These are phyloP conservation scores for Diuraphis noxia DNA, from an alignment of 1,140 invertebrate genomes.

Conservation along the genomic window DNA sequence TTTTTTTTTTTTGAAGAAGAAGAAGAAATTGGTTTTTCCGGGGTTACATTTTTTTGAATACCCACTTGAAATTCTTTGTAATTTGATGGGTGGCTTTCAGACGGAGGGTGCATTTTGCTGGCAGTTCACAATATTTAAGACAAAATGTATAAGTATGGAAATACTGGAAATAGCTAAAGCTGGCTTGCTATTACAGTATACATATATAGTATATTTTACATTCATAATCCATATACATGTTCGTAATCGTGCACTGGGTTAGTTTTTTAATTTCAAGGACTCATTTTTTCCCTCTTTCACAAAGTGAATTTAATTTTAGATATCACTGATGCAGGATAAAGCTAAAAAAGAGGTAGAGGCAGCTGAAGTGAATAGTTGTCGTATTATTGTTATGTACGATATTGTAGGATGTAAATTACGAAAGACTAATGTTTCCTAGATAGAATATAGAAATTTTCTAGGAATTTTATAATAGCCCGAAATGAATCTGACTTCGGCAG, in stretches of 20 bases:
- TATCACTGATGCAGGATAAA: not conserved
- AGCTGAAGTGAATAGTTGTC: not conserved
- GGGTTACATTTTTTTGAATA: not conserved
- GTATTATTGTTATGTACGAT: not conserved
- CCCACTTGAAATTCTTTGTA: not conserved
- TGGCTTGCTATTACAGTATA: no score
- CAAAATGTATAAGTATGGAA: no score
- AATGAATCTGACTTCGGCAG: not conserved
- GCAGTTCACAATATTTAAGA: not conserved
- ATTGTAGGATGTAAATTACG: not conserved
- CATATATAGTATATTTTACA: not conserved
- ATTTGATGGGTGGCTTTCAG: not conserved
- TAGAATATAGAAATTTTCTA: not conserved
- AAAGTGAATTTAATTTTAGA: not conserved
- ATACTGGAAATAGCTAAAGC: no score
- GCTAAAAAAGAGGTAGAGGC: not conserved
- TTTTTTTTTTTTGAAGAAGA: not conserved
- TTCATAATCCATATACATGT: not conserved
- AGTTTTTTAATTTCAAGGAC: not conserved
- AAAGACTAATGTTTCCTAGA: not conserved
- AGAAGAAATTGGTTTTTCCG: not conserved
- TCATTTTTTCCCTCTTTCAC: not conserved
- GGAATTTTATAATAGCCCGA: no score
- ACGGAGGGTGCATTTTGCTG: not conserved
- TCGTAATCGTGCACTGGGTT: not conserved